Base-by-base conservation (phyloP, 2,113 vertebrate genomes). In the Coptodon rendalli region DNA sequence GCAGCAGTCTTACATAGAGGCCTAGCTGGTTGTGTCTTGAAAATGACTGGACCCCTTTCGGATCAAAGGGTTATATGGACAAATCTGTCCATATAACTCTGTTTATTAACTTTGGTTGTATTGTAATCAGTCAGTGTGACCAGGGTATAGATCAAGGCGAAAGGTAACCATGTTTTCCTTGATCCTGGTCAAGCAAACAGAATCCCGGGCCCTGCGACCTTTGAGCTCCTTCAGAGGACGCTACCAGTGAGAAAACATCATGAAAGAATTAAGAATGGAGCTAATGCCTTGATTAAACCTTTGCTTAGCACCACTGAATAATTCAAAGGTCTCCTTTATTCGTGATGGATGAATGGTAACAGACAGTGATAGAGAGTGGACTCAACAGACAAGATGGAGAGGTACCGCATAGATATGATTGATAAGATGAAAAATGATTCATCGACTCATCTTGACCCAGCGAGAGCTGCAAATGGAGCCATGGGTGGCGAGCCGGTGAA, bases 391-490 rank as follows among this genome's bases (percentile, higher is more conserved):
- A 81, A 87, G 91, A 92, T 90, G 91, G 93, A 91, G 92, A 89
- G 91, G 91, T 80, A 89, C 78, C 5, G 16, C 84, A 36, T 40
- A 78, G 86, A 91, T 85, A 87, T 95, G 95, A 96, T 92, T 95
- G 94, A 96, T 95, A 93, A 82, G 90, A 89, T 89, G 89, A 91
- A 93, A 94, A 91, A 92, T 93, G 93, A 96, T 93, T 93, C 86
- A 95, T 94, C 66, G 90, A 89, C 88, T 93, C 89, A 43, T 93
- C 93, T 90, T 89, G 84, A 93, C 93, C 86, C 83, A 76, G 88
- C 57, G 24, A 82, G 78, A 82, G 91, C 83, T 66, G 85, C 81
- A 89, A 88, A 93, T 91, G 83, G 90, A 91, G 91, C 90, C 86
- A 56, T 24, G 81, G 86, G 80, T 83, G 87, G 83, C 24, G 43